Base-by-base conservation (phyloP, 2,797 vertebrate species). In the Halcyon chelicuti region DNA sequence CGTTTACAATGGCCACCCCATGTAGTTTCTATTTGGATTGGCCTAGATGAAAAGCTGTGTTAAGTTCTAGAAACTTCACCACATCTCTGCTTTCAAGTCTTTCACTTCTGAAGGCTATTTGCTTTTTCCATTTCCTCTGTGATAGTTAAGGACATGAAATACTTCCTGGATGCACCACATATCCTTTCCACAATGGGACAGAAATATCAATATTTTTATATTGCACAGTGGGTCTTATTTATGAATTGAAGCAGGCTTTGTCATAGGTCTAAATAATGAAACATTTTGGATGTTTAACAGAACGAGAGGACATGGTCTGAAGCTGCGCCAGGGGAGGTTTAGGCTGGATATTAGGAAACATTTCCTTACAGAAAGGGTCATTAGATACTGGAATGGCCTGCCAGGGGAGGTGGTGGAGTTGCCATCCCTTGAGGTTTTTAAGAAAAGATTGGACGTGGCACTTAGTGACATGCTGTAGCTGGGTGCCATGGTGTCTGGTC, bases 21-120 rank as follows among this genome's bases (percentile, higher is more conserved):
- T 9, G 40, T 31, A 63, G 33, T 91, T 95, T 72, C 57, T 87
- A 14, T 92, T 90, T 92, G 85, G 49, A 86, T 72, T 71, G 51
- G 6, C 39, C 16, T 39, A 75, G 46, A 63, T 40, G 28, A 90
- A 94, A 94, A 92, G 17, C 74, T 67, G 31, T 49, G 28, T 78
- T 88, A 78, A 88, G 47, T 89, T 95, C 94, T 80, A 95, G 92
- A 93, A 94, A 94, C 47, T 90, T 97, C 51, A 90, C 25, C 31
- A 63, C 58, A 66, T 87, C 68, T 75, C 52, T 68, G 25, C 86
- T 95, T 95, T 94, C 70, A 90, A 92, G 88, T 78, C 47, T 68
- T 90, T 71, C 54, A 73, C 49, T 94, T 94, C 67, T 65, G 86
- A 94, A 96, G 63, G 78, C 23, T 94, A 88, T 93, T 95, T 96